Conservation (phyloP, 2,888 invertebrate genomes). For the Chydorus sphaericus region DNA sequence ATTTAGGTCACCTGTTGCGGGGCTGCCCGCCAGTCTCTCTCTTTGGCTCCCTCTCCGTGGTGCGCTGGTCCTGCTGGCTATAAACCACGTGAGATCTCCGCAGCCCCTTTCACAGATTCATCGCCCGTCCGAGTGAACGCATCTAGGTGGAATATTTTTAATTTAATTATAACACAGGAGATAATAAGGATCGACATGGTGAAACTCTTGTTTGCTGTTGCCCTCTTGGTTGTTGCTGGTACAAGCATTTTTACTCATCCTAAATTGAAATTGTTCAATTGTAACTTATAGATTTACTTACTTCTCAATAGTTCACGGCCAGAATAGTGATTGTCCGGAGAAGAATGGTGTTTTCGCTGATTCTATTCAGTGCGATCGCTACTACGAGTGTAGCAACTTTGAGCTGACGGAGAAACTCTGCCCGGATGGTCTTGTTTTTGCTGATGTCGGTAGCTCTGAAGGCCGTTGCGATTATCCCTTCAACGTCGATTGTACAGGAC, state of each 20-base stretch:
- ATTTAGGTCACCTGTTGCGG: too few relatives aligned
- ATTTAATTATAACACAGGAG: too few relatives aligned
- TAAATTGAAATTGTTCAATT: background rate
- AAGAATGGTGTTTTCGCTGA: constrained; percentile 70
- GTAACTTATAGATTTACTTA: background rate
- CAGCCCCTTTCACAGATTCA: background rate
- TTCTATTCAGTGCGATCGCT: constrained; percentile 60
- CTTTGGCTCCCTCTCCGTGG: too few relatives aligned
- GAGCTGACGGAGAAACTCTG: constrained; percentile 58
- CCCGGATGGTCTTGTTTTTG: constrained; percentile 79
- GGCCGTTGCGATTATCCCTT: constrained; percentile 79
- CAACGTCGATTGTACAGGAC: constrained; percentile 67
- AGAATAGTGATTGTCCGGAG: constrained; percentile 39
- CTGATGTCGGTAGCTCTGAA: constrained; percentile 57
- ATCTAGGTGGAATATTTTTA: background rate
- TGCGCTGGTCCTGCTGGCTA: too few relatives aligned
- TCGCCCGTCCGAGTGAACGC: background rate
- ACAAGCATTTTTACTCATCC: background rate
- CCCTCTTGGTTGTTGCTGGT: background rate
- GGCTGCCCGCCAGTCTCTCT: too few relatives aligned
- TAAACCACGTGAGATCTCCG: background rate
- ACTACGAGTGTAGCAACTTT: constrained; percentile 37
- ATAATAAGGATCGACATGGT: too few relatives aligned
- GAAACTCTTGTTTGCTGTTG: too few relatives aligned
- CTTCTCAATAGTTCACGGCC: constrained; percentile 3